Base-by-base conservation (phyloP, 2,888 invertebrate species). In the Plagiodera versicolora region DNA sequence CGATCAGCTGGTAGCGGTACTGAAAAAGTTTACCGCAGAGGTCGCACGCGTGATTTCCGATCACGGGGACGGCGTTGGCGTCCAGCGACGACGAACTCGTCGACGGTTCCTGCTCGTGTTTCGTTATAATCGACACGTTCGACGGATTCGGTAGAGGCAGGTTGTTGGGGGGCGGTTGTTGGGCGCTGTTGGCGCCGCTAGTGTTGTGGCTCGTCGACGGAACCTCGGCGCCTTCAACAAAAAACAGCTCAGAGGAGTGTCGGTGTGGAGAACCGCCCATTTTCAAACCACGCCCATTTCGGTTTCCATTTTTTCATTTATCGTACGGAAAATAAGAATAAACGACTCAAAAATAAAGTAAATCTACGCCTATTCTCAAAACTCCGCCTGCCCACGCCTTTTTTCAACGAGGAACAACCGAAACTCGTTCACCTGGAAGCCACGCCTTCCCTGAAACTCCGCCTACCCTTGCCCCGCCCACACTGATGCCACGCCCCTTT, bases 11-110 rank as follows among this genome's bases (percentile, higher is more conserved):
- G 80, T 94, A 93, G 60, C 92, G 87, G 79, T 90, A 93, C 74
- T 91, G 91, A 80, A 93, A 93, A 81, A 91, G 89, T 81, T 93
- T 92, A 54, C 91, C 91, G 73, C 93, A 93, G 62, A 93, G 86
- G 79, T 93, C 92, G 78, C 93, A 93, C 16, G 89, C 85, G 78
- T 93, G 92, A 65, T 64, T 82, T 17, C 87, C 88, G 24, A 84
- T 81, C 1, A 85, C 84, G 1, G 89, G 2, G 86, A 61, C 55
- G 47, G 65, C 65, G 30, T 61, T 59, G 45, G 47, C 48, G 48
- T 35, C 45, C 3, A 65, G 45, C 58, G 63, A 81, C 3, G 64
- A 44, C 58, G 63, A 81, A 64, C 86, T 86, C 2, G 86, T 82
- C 1, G 85, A 83, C 0, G 85, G 73, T 60, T 80, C 81, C 39